Evolutionary conservation across 2,113 vertebrate genomes (phyloP).

Genomic region (Solea senegalensis): DNA sequence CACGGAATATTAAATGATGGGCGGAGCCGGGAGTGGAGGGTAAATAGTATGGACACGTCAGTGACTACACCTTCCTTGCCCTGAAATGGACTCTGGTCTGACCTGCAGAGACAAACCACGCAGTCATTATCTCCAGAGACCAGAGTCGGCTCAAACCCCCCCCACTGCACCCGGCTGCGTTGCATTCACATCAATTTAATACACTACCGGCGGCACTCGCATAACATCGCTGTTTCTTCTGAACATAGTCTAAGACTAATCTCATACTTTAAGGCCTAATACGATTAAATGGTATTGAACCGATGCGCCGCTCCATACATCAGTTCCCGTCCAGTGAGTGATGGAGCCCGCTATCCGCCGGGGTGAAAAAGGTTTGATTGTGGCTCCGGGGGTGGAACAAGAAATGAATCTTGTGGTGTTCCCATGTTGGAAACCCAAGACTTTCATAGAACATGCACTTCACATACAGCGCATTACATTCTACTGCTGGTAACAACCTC

Average conservation of each 20-base stretch:
- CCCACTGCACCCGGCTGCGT: slow-evolving; percentile 24
- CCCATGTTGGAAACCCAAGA: slow-evolving; percentile 9
- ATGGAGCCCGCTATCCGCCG: slow-evolving; percentile 34
- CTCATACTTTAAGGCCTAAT: slow-evolving; percentile 72
- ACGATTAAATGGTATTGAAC: slow-evolving; percentile 77
- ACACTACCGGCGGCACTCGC: slow-evolving; percentile 43
- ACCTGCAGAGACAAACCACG: slow-evolving; percentile 63
- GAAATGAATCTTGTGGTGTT: slow-evolving; percentile 30
- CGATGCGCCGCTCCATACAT: slow-evolving; percentile 63
- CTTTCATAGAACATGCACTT: slow-evolving; percentile 7
- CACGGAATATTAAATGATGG: slow-evolving; percentile 52
- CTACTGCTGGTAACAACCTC: slow-evolving; percentile 7
- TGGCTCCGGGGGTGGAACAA: slow-evolving; percentile 35
- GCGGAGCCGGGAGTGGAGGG: neutral
- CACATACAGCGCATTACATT: slow-evolving; percentile 8
- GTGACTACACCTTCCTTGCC: slow-evolving; percentile 38
- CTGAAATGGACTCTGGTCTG: slow-evolving; percentile 38
- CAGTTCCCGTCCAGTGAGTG: slow-evolving; percentile 46
- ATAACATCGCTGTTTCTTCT: slow-evolving; percentile 58
- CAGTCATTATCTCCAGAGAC: slow-evolving; percentile 68
- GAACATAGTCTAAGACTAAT: slow-evolving; percentile 72
- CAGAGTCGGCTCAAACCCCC: slow-evolving; percentile 45
- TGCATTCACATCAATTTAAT: slow-evolving; percentile 68
- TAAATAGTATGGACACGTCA: slow-evolving; percentile 61
- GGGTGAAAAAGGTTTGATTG: slow-evolving; percentile 64